phyloP scores from a whole-genome alignment of 2,113 vertebrate genomes.

The Salvelinus sp. region DNA sequence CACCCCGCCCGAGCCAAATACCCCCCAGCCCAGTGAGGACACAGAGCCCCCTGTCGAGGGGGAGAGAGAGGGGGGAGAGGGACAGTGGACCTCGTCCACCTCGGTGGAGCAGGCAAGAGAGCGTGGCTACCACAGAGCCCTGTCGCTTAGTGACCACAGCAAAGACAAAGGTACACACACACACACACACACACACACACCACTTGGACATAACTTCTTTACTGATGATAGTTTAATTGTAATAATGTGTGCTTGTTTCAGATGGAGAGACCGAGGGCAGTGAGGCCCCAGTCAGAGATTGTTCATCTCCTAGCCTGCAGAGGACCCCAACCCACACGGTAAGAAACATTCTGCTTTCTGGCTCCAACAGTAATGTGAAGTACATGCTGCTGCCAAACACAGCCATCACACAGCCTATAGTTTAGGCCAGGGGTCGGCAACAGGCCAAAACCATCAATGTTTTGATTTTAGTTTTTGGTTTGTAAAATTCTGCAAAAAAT shows the following conservation, averaged over 20 bases:
- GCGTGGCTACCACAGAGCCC: constrained; percentile 91
- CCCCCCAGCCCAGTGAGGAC: constrained; percentile 63
- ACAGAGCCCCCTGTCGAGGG: constrained; percentile 60
- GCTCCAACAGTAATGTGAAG: no score
- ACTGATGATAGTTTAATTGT: background rate
- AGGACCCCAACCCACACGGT: constrained; percentile 72
- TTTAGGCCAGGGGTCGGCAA: no score
- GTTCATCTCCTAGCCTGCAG: constrained; percentile 69
- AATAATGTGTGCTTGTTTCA: constrained; percentile 24
- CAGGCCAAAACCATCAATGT: no score
- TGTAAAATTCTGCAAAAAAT: no score
- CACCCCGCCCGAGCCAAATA: constrained; percentile 43
- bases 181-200: no score
- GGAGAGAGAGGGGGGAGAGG: constrained; percentile 72
- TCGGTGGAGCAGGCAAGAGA: constrained; percentile 97
- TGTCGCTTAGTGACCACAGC: constrained; percentile 90
- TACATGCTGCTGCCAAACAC: no score
- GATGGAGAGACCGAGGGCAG: constrained; percentile 70
- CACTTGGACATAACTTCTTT: background rate
- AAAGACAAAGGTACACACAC: constrained; percentile 86
- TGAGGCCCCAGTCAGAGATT: constrained; percentile 64
- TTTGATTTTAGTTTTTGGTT: no score
- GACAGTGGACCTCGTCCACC: constrained; percentile 91
- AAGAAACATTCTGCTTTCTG: constrained; percentile 24
- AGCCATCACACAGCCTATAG: no score